Base-by-base conservation (phyloP, 2,888 invertebrate genomes). In the Drosophila greeni region DNA sequence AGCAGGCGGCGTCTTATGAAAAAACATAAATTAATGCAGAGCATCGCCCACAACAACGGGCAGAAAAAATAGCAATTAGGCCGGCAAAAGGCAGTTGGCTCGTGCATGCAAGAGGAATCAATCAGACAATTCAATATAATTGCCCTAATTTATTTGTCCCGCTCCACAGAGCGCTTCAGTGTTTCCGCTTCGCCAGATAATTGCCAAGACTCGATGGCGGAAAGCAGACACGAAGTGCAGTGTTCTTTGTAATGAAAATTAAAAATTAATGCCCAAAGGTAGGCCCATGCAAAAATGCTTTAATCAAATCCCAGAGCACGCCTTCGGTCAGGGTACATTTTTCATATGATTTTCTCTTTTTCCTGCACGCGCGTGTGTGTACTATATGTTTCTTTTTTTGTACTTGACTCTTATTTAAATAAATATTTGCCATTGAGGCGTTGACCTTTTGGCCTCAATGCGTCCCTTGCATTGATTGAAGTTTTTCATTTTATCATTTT, bases 41-140 rank as follows among this genome's bases (percentile, higher is more conserved):
- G 24, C 49, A 53, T 48, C 58, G 61, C 33, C 47, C 29, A 11
- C 40, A 40, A 47, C 42, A 62, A 48, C 47, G 45, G 54, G 26
- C 49, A 60, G 66, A 48, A 58, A 73, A 74, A 67, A 47, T 56
- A 62, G 51, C 73, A 79, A 82, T 79, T 70, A 72, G 79, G 54
- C 45, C 20, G 60, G 68, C 54, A 67, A 75, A 61, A 64, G 59
- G 57, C 66, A 67, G 72, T 62, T 61, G 61, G 26, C 42, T 54
- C 51, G 58, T 47, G 66, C 68, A 74, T 64, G 64, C 29, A 61
- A 53, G 56, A 66, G 59, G 51, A 77, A 81, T 81, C 83, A 80
- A 82, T 81, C 78, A 80, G 73, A 72, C 66, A 71, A 72, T 61
- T 66, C 55, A 73, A 69, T 73, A 68, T 78, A 75, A 81, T 80